Evolutionary conservation across 2,113 vertebrate genomes (phyloP), one percentile per base, ranked within the genome.

Genomic region (Apistogramma diplotaenia): DNA sequence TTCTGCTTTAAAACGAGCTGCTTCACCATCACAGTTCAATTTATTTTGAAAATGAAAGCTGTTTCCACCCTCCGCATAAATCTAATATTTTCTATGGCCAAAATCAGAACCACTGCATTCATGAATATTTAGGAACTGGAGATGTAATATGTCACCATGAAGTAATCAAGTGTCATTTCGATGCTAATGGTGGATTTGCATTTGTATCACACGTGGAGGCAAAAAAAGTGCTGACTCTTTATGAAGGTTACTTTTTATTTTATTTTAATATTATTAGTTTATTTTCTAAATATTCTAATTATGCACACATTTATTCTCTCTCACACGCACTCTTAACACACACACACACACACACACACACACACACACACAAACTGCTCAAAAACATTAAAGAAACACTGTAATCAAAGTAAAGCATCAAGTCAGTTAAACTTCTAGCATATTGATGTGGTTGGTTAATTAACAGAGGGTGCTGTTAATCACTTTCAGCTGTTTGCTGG

Each of bases 131-230:
- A 33, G 23, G 53, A 76, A 54, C 54, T 76, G 55, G 25, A 79
- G 23, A 60, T 79, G 46, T 70, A 87, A 86, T 72, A 70, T 70
- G 61, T 79, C 67, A 81, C 58, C 54, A 53, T 80, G 83, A 51
- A 83, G 83, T 74, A 57, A 86, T 87, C 65, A 78, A 76, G 83
- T 83, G 79, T 74, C 1, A 91, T 89, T 90, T 89, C 76, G 59
- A 82, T 88, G 21, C 76, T 89, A 86, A 89, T 90, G 43, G 53
- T 54, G 51, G 8, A 81, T 88, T 90, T 89, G 18, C 77, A 89
- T 82, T 65, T 62, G 60, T 75, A 43, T 84, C 57, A 33, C 51
- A 43, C 77, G 60, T 60, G 33, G n/a, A n/a, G n/a, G n/a, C n/a
- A n/a, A 53, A 78, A 78, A 55, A 53, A 51, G 10, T 23, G 54